Conservation (phyloP, 2,888 invertebrate species). For the Adineta ricciae region DNA sequence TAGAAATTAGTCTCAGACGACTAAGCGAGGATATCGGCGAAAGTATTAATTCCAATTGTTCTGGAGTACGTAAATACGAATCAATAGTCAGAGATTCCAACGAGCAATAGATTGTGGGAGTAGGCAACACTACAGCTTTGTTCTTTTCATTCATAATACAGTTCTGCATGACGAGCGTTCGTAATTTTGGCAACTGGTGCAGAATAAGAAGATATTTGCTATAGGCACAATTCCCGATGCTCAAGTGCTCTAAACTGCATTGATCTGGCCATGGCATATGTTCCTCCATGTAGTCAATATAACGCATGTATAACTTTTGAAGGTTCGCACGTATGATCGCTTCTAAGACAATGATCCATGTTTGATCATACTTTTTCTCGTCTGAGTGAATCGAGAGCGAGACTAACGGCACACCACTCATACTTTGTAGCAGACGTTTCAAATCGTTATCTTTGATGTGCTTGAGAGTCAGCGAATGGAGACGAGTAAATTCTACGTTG, state of each 20-base stretch:
- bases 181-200: not conserved
- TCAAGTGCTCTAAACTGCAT: not conserved
- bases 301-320: not conserved
- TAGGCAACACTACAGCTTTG: too few relatives aligned
- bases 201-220: not conserved
- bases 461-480: not conserved
- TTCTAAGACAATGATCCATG: not conserved
- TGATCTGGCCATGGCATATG: not conserved
- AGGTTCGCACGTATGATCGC: not conserved
- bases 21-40: too few relatives aligned
- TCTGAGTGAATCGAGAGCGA: not conserved
- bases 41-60: too few relatives aligned
- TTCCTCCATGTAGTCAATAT: not conserved
- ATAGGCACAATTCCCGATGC: not conserved
- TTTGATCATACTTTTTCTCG: not conserved
- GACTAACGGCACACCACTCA: not conserved
- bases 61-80: not conserved
- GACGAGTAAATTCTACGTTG: not conserved
- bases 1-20: too few relatives aligned
- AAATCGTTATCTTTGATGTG: not conserved
- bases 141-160: too few relatives aligned
- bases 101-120: too few relatives aligned
- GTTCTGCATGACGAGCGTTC: not conserved
- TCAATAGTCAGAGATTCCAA: not conserved
- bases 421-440: not conserved